Evolutionary conservation across 2,797 vertebrate species (phyloP).

Genomic region (Bradypus variegatus): DNA sequence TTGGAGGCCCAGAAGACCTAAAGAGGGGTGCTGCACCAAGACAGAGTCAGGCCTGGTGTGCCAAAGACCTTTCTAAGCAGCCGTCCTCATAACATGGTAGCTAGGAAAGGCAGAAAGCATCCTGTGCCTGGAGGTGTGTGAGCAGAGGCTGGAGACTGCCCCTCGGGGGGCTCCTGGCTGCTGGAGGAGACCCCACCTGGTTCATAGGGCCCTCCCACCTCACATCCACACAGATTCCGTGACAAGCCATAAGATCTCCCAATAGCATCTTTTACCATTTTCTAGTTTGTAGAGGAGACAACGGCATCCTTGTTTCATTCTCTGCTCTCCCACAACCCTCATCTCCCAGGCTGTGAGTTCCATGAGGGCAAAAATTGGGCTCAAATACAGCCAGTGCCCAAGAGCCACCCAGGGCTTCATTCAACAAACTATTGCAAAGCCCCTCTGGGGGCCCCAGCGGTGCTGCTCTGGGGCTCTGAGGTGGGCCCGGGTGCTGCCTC

Average conservation of each 20-base stretch:
- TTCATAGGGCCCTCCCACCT: neutral
- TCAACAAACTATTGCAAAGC: neutral
- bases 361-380: neutral
- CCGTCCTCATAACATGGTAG: neutral
- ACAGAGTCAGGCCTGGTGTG: neutral
- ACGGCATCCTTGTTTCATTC: neutral
- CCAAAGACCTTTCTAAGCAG: neutral
- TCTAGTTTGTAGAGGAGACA: neutral
- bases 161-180: neutral
- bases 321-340: neutral
- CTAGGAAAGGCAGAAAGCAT: neutral
- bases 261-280: neutral
- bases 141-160: too few species aligned
- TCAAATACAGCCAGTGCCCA: neutral
- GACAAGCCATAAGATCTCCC: neutral
- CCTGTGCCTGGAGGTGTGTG: too few species aligned
- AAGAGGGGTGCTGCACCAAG: neutral
- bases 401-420: neutral
- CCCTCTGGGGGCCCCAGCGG: rapidly evolving
- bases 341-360: neutral
- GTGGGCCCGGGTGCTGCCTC: neutral
- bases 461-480: rapidly evolving
- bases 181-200: neutral
- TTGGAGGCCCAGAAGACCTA: too few species aligned
- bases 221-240: neutral